Evolutionary conservation across 1,140 invertebrate species (phyloP), one percentile per base, ranked within the genome.

Genomic region (Drosophila suzukii): DNA sequence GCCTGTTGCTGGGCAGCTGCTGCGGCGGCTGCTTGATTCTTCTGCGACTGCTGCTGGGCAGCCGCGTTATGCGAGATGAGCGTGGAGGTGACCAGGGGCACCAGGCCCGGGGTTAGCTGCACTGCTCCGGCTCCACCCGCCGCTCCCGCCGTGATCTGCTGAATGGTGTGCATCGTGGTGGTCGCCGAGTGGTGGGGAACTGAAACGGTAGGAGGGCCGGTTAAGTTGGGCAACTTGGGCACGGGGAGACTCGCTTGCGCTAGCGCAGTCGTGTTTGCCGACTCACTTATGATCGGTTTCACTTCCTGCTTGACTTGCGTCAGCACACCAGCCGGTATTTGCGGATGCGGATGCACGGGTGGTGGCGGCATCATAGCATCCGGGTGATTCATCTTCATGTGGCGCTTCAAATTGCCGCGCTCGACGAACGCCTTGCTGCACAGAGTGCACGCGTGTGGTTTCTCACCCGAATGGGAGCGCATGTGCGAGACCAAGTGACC

Each of bases 401-500:
- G 92, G 91, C 95, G 93, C 86, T 96, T 92, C 93, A 96, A 94
- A 90, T 96, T 96, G 53, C 95, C 95, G 79, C 96, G 96, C 82
- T 96, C 96, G 41, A 95, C 95, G 92, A 97, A 97, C 6, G 95
- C 95, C 92, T 97, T 96, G 68, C 95, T 95, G 86, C 96, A 96
- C 76, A 95, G 94, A 2, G 94, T 94, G 86, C 96, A 97, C 30
- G 94, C 94, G 91, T 97, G 96, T 44, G 96, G 97, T 68, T 96
- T 93, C 88, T 98, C 97, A 43, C 97, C 97, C 15, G 96, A 96
- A 92, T 99, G 98, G 27, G 97, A 97, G 58, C 97, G 94, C 78
- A 97, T 94, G 91, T 99, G 98, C 1, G 96, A 96, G 57, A 97
- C 96, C 60, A 99, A 94, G 93, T 99, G 98, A 43, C 93, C 94